phyloP scores from a whole-genome alignment of 1,140 invertebrate genomes.

The Bathynomus jamesi region DNA sequence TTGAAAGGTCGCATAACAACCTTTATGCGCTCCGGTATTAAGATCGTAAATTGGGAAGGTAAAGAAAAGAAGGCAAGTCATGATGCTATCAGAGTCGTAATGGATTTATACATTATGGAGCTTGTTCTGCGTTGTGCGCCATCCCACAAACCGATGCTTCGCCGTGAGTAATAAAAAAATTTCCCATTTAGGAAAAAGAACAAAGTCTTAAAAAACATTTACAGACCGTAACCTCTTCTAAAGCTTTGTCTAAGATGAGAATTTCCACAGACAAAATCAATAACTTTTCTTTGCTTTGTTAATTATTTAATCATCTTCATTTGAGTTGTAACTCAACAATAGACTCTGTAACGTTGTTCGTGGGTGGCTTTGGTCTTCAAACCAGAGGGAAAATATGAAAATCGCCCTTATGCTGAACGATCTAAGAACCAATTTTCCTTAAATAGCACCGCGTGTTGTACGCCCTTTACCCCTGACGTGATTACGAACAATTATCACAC shows the following conservation, averaged over 20 bases:
- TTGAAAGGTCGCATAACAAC: too few species aligned
- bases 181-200: too few species aligned
- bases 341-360: neutral
- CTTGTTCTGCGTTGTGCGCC: neutral
- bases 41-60: too few species aligned
- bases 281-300: constrained; percentile 2
- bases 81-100: neutral
- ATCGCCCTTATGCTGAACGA: neutral
- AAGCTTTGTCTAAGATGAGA: too few species aligned
- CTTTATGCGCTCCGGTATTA: too few species aligned
- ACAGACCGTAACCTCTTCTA: too few species aligned
- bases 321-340: constrained; percentile 1
- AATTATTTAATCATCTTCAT: neutral
- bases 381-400: neutral
- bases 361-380: neutral
- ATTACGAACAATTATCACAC: constrained; percentile 11
- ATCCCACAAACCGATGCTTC: neutral
- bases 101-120: neutral
- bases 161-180: neutral
- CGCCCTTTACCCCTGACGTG: neutral
- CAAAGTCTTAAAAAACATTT: neutral
- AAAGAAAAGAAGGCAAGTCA: too few species aligned
- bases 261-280: neutral
- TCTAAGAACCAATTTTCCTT: neutral
- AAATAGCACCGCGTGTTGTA: neutral